Conservation (phyloP, 2,113 vertebrate genomes). For the Corythoichthys haematopterus region DNA sequence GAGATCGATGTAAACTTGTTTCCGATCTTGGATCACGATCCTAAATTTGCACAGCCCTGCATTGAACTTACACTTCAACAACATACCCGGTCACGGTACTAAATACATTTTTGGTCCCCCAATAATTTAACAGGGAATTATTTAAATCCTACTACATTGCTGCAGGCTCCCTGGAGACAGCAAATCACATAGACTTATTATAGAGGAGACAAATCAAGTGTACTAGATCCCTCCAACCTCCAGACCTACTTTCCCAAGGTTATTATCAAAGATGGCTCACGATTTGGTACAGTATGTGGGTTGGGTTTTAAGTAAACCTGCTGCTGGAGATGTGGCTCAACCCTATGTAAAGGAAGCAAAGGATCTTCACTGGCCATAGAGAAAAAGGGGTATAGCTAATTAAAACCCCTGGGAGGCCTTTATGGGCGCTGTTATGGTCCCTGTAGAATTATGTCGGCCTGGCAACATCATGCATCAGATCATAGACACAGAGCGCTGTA, state of each 20-base stretch:
- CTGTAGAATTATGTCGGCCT: slow-evolving; percentile 38
- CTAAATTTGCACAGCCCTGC: no score
- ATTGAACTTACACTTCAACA: slow-evolving; percentile 32
- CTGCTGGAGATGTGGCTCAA: slow-evolving; percentile 58
- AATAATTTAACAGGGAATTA: slow-evolving; percentile 43
- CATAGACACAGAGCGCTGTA: background rate
- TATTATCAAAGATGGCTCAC: slow-evolving; percentile 72
- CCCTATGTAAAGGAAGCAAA: slow-evolving; percentile 42
- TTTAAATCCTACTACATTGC: slow-evolving; percentile 39
- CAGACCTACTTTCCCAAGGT: slow-evolving; percentile 74
- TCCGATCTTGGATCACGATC: no score
- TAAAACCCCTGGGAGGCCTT: slow-evolving; percentile 63
- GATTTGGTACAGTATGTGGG: slow-evolving; percentile 64
- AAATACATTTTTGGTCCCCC: slow-evolving; percentile 41
- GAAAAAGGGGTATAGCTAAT: slow-evolving; percentile 57
- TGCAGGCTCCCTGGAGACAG: slow-evolving; percentile 54
- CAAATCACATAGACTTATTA: slow-evolving; percentile 63
- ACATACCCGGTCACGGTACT: slow-evolving; percentile 33
- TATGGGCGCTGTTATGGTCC: slow-evolving; percentile 50
- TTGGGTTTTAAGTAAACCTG: slow-evolving; percentile 63
- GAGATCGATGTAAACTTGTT: no score
- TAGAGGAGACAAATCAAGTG: slow-evolving; percentile 65
- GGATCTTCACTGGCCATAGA: slow-evolving; percentile 37
- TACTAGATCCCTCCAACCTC: slow-evolving; percentile 54
- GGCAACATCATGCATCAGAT: slow-evolving; percentile 20